Evolutionary conservation across 2,797 vertebrate genomes (phyloP).

Genomic region (Harpagifer antarcticus): DNA sequence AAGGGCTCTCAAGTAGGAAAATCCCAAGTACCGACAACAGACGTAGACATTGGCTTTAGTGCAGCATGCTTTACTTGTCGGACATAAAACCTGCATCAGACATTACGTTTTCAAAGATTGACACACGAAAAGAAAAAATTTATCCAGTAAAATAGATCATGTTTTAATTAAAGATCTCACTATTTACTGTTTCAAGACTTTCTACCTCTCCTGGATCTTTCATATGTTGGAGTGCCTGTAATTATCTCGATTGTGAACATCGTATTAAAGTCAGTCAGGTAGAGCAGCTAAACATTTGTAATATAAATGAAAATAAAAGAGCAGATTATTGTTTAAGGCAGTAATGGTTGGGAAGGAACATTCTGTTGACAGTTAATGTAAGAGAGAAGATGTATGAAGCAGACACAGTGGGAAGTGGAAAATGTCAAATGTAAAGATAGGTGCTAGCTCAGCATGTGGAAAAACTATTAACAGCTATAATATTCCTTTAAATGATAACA

Average conservation of each 20-base stretch:
- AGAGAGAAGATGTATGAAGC: not conserved
- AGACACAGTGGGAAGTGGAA: not conserved
- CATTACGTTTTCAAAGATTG: not conserved
- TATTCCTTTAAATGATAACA: slow-evolving; percentile 8
- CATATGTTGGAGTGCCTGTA: not conserved
- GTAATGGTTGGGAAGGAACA: not conserved
- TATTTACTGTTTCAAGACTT: too few relatives aligned
- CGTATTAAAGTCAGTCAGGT: not conserved
- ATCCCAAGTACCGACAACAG: not conserved
- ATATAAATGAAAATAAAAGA: slow-evolving; percentile 1
- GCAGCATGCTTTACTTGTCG: not conserved
- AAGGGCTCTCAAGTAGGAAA: too few relatives aligned
- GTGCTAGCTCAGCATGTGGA: not conserved
- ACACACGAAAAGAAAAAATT: not conserved
- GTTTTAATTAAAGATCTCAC: too few relatives aligned
- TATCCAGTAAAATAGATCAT: too few relatives aligned
- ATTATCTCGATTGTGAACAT: not conserved
- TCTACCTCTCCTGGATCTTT: not conserved
- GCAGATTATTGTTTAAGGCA: slow-evolving; percentile 1
- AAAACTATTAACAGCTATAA: slow-evolving; percentile 9
- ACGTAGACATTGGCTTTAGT: not conserved
- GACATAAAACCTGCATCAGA: not conserved
- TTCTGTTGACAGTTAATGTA: slow-evolving; percentile 1
- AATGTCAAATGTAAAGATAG: slow-evolving; percentile 24
- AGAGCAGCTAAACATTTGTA: not conserved